Percentiles rank a stretch among this genome's conserved stretches.
phyloP scores from a whole-genome alignment of 1,140 invertebrate genomes.

The Drosophila pachea region DNA sequence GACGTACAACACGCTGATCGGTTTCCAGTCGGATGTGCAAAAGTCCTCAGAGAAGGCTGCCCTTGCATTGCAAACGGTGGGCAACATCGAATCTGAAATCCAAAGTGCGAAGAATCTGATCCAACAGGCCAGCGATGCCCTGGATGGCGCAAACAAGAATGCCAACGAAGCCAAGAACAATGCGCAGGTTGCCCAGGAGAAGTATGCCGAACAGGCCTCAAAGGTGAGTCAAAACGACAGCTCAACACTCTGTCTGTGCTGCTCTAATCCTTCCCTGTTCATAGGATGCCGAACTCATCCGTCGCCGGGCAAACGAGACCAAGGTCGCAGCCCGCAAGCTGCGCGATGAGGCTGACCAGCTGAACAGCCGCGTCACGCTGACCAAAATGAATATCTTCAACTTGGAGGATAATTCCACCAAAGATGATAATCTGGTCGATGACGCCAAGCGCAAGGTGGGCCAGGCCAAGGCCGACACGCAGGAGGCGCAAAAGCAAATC shows the following conservation, averaged over 20 bases:
- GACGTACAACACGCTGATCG: slow-evolving; percentile 87
- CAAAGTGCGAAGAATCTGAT: slow-evolving; percentile 81
- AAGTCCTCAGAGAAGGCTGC: slow-evolving; percentile 87
- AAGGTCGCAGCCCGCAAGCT: slow-evolving; percentile 87
- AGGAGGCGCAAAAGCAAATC: slow-evolving; percentile 88
- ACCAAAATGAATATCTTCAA: slow-evolving; percentile 85
- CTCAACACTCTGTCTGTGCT: not conserved
- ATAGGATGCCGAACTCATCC: slow-evolving; percentile 86
- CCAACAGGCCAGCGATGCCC: slow-evolving; percentile 82
- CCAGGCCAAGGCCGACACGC: slow-evolving; percentile 90
- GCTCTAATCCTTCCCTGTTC: not conserved
- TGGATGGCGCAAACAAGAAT: slow-evolving; percentile 87
- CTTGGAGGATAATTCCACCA: slow-evolving; percentile 86
- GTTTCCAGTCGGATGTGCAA: slow-evolving; percentile 93
- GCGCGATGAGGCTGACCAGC: slow-evolving; percentile 87
- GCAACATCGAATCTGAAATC: slow-evolving; percentile 84
- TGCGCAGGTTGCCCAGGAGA: slow-evolving; percentile 88
- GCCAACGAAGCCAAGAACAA: slow-evolving; percentile 87
- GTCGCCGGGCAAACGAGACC: slow-evolving; percentile 86
- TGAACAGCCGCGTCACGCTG: slow-evolving; percentile 84
- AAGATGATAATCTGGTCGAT: slow-evolving; percentile 86
- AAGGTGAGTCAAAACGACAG: slow-evolving; percentile 80
- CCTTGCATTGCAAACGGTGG: slow-evolving; percentile 86
- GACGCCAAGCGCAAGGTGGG: slow-evolving; percentile 89
- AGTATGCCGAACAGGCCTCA: slow-evolving; percentile 86